phyloP scores from a whole-genome alignment of 2,888 invertebrate genomes.

The Phengaris alcon region DNA sequence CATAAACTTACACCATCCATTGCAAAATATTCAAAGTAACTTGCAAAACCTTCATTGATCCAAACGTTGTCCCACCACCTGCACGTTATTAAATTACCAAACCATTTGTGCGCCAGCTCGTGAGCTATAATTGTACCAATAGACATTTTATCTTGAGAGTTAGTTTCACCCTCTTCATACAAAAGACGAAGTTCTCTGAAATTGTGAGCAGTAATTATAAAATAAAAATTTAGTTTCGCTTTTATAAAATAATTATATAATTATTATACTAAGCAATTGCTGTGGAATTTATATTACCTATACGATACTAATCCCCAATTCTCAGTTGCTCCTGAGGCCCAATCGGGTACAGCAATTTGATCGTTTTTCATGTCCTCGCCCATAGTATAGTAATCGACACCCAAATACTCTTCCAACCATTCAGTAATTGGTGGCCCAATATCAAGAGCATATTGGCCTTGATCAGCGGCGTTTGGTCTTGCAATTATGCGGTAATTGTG shows the following conservation, averaged over 20 bases:
- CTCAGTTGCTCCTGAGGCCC: conserved; percentile 75
- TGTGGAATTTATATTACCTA: conserved; percentile 48
- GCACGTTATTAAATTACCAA: conserved; percentile 85
- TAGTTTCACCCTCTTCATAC: conserved; percentile 65
- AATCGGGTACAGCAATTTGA: conserved; percentile 68
- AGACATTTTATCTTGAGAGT: conserved; percentile 58
- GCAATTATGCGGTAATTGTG: conserved; percentile 65
- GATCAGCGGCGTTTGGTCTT: conserved; percentile 59
- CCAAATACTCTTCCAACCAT: conserved; percentile 64
- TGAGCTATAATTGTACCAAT: conserved; percentile 78
- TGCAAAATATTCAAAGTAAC: conserved; percentile 83
- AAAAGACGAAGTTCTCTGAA: conserved; percentile 66
- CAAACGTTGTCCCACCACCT: conserved; percentile 87
- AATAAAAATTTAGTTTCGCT: no score
- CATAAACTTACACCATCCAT: conserved; percentile 60
- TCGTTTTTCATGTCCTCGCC: conserved; percentile 63
- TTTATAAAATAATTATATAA: no score
- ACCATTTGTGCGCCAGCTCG: conserved; percentile 87
- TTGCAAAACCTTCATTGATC: conserved; percentile 88
- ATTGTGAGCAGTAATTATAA: neutral
- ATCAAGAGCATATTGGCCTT: conserved; percentile 67
- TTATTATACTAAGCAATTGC: no score
- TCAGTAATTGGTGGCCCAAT: conserved; percentile 63
- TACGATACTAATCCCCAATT: conserved; percentile 74
- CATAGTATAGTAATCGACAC: conserved; percentile 65